phyloP scores from a whole-genome alignment of 2,888 invertebrate genomes.

The Gastracanthus pulcherrimus region DNA sequence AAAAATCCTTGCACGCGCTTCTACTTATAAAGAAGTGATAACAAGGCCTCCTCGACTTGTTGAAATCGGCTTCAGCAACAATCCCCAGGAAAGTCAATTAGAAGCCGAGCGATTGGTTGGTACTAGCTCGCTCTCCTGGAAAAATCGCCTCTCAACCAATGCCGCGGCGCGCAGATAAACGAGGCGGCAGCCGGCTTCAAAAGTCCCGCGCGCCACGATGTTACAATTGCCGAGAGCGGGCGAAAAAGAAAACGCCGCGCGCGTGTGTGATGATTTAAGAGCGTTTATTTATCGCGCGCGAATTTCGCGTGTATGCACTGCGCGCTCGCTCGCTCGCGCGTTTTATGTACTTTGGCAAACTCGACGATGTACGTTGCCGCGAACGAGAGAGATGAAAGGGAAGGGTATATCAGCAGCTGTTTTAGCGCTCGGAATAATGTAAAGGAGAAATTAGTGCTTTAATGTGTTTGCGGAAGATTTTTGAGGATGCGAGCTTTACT shows the following conservation, averaged over 20 bases:
- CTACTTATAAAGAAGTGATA: not conserved
- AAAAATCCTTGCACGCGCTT: no score
- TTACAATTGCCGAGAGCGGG: not conserved
- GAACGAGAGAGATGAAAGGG: not conserved
- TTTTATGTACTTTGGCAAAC: conserved; percentile 43
- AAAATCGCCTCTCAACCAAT: conserved; percentile 41
- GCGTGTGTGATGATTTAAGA: conserved; percentile 50
- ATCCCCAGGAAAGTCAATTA: conserved; percentile 52
- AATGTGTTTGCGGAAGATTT: not conserved
- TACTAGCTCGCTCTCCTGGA: conserved; percentile 16
- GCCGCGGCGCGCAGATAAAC: conserved; percentile 24
- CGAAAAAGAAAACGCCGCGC: conserved; percentile 27
- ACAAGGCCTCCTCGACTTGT: not conserved
- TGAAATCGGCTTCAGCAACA: not conserved
- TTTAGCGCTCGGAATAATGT: conserved; percentile 11
- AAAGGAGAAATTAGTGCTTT: conserved; percentile 6
- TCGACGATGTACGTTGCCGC: not conserved
- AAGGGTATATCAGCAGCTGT: conserved; percentile 2
- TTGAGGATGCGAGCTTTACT: not conserved
- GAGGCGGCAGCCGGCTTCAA: not conserved
- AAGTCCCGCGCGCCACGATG: conserved; percentile 31
- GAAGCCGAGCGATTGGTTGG: conserved; percentile 34
- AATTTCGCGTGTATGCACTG: conserved; percentile 19
- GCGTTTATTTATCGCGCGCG: conserved; percentile 53
- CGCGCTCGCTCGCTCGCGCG: not conserved